A percentile compares a stretch with the other conserved stretches of the same genome.
These are phyloP conservation scores for Albula glossodonta DNA, from an alignment of 2,113 vertebrate species.

Conservation along the genomic window DNA sequence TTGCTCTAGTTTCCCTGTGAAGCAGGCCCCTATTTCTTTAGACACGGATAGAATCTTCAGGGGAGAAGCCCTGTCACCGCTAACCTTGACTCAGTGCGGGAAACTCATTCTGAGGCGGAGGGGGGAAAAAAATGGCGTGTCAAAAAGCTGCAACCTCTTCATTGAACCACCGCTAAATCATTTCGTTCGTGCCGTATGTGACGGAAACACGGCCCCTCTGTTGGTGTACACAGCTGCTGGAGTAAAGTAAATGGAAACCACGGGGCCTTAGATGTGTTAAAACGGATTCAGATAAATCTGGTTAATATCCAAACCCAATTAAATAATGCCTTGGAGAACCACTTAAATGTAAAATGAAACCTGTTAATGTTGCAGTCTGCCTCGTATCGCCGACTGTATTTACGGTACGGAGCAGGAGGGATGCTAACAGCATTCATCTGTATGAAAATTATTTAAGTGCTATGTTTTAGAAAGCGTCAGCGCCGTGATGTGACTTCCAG, in stretches of 20 bases:
- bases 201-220: not conserved
- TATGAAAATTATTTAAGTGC: not conserved
- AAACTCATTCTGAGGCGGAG: slow-evolving; percentile 18
- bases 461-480: not conserved
- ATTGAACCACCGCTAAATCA: not conserved
- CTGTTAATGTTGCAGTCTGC: not conserved
- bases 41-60: not conserved
- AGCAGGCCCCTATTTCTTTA: slow-evolving; percentile 23
- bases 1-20: not conserved
- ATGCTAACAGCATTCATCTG: not conserved
- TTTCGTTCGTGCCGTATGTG: not conserved
- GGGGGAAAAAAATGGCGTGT: slow-evolving; percentile 53
- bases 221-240: not conserved
- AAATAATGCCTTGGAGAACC: not conserved
- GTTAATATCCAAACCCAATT: slow-evolving; percentile 5
- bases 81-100: slow-evolving; percentile 17
- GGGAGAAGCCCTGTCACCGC: slow-evolving; percentile 25
- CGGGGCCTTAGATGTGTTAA: not conserved
- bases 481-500: slow-evolving; percentile 57
- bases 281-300: not conserved
- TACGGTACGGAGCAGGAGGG: not conserved
- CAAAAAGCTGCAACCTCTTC: slow-evolving; percentile 43
- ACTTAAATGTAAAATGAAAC: slow-evolving; percentile 2
- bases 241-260: not conserved
- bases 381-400: not conserved